Percentiles rank a stretch among this genome's conserved stretches.
Conservation (phyloP, 2,113 vertebrate species). For the Zootoca vivipara region DNA sequence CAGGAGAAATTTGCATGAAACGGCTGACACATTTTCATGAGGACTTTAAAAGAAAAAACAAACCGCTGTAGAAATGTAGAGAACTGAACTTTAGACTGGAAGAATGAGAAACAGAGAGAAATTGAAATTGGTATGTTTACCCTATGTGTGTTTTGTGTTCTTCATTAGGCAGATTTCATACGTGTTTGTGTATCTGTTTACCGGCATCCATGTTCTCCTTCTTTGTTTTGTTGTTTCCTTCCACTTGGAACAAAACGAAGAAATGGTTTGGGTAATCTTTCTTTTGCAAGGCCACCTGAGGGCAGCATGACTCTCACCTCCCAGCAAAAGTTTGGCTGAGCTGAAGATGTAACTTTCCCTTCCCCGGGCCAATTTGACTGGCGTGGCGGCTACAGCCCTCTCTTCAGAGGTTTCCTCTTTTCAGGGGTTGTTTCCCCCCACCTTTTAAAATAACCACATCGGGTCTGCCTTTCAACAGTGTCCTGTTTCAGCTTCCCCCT, state of each 20-base stretch:
- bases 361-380: background rate
- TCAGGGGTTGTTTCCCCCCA: background rate
- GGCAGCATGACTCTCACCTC: constrained; percentile 52
- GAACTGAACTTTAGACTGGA: too few species aligned
- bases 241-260: background rate
- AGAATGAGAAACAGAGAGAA: background rate
- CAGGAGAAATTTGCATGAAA: too few species aligned
- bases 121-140: background rate
- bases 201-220: background rate
- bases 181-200: background rate
- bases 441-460: constrained; percentile 32
- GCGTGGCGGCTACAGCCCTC: constrained; percentile 44
- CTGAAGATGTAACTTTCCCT: constrained; percentile 29
- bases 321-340: constrained; percentile 10
- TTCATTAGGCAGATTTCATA: background rate
- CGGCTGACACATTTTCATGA: background rate
- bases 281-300: constrained; percentile 57
- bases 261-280: background rate
- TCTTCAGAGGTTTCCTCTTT: constrained; percentile 15
- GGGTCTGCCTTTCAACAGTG: constrained; percentile 57
- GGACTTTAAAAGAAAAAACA: too few species aligned
- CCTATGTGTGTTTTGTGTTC: background rate
- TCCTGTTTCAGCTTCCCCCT: constrained; percentile 44
- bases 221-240: background rate
- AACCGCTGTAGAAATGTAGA: too few species aligned